These are phyloP conservation scores for Bombus cullumanus DNA, from an alignment of 1,140 invertebrate species.

Conservation along the genomic window DNA sequence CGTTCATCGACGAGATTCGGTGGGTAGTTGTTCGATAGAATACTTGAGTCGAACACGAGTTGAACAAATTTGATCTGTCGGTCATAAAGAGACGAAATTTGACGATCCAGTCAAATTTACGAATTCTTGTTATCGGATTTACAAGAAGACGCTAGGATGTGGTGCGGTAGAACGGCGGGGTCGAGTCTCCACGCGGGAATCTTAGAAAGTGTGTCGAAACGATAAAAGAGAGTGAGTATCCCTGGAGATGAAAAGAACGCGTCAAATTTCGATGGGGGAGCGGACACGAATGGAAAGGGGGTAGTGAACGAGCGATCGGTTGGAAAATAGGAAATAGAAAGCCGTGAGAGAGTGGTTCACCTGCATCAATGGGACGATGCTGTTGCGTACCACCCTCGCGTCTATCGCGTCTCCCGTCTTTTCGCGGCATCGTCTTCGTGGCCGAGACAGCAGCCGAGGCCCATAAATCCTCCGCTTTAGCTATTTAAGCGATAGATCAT, in stretches of 20 bases:
- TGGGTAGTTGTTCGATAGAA: too few relatives aligned
- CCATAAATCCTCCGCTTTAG: conserved; percentile 79
- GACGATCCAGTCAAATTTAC: not conserved
- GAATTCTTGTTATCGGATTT: conserved; percentile 24
- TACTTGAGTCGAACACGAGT: too few relatives aligned
- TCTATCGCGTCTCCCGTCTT: conserved; percentile 14
- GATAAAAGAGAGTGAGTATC: conserved; percentile 68
- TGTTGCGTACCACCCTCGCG: conserved; percentile 20
- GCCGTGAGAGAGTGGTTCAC: conserved; percentile 65
- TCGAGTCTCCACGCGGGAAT: not conserved
- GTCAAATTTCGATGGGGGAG: conserved; percentile 62
- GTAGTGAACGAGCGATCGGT: not conserved
- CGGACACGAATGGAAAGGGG: conserved; percentile 16
- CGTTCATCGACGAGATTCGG: too few relatives aligned
- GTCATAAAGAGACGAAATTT: too few relatives aligned
- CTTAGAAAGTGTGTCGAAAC: conserved; percentile 74
- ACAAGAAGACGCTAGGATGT: not conserved
- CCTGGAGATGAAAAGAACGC: conserved; percentile 57
- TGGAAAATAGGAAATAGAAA: conserved; percentile 49
- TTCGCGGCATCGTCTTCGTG: not conserved
- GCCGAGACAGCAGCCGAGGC: conserved; percentile 22
- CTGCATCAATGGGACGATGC: conserved; percentile 39
- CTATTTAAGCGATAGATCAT: conserved; percentile 81
- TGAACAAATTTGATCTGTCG: too few relatives aligned
- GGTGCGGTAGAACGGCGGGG: too few relatives aligned